A percentile compares a stretch with the other conserved stretches of the same genome.
Evolutionary conservation across 2,888 invertebrate genomes (phyloP).

Genomic region (Stictocephala bisonia): DNA sequence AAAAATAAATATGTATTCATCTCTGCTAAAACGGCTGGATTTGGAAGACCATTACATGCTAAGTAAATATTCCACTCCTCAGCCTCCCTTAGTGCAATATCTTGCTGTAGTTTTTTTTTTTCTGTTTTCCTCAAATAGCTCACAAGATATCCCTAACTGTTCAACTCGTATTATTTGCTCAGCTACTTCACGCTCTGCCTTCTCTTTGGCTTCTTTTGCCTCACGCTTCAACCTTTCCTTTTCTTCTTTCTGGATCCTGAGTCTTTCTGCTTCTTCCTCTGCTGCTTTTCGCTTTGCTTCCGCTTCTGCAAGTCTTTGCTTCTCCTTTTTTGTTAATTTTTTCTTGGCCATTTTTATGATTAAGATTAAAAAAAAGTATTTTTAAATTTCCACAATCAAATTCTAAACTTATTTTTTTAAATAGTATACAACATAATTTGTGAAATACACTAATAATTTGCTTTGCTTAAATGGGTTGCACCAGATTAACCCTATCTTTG

Average conservation of each 20-base stretch:
- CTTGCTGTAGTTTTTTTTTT: constrained; percentile 52
- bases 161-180: constrained; percentile 52
- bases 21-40: constrained; percentile 69
- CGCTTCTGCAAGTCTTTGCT: constrained; percentile 47
- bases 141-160: constrained; percentile 40
- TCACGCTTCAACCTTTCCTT: constrained; percentile 53
- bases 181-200: constrained; percentile 52
- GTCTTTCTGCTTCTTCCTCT: constrained; percentile 65
- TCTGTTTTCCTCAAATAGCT: constrained; percentile 43
- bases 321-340: constrained; percentile 49
- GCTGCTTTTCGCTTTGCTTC: constrained; percentile 49
- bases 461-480: background rate
- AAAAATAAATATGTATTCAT: constrained; percentile 71
- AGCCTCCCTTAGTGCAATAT: constrained; percentile 49
- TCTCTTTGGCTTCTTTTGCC: constrained; percentile 50
- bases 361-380: background rate
- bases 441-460: background rate
- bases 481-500: too few species aligned
- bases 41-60: constrained; percentile 72
- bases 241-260: constrained; percentile 48
- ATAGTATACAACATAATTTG: background rate
- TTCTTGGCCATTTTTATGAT: constrained; percentile 45
- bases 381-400: background rate
- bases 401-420: background rate
- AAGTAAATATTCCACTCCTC: constrained; percentile 71